These are phyloP conservation scores for Cyprichromis sp. DNA, from an alignment of 2,113 vertebrate species.

Conservation along the genomic window DNA sequence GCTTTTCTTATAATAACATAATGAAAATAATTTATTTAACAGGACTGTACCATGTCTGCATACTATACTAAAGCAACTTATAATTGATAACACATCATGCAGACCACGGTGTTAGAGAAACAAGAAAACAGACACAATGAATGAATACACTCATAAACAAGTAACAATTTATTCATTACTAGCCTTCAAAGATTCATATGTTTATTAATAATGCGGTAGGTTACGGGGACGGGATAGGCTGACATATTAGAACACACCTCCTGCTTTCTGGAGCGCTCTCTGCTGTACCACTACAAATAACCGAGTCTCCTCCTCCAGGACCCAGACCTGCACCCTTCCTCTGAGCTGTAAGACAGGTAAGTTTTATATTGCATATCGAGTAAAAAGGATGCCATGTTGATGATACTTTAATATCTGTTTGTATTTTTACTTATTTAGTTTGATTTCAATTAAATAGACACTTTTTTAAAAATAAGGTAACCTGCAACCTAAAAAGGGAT, in stretches of 20 bases:
- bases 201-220: background rate
- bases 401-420: background rate
- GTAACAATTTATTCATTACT: background rate
- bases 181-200: background rate
- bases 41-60: background rate
- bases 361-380: background rate
- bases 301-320: background rate
- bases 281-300: slow-evolving; percentile 15
- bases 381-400: background rate
- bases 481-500: background rate
- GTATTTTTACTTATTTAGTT: background rate
- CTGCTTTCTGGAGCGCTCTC: background rate
- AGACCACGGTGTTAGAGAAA: background rate
- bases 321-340: background rate
- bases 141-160: background rate
- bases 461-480: background rate
- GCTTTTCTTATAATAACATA: background rate
- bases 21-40: background rate
- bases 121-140: background rate
- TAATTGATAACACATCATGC: background rate
- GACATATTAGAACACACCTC: slow-evolving; percentile 41
- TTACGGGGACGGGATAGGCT: background rate
- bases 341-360: slow-evolving; percentile 39
- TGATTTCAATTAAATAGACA: background rate
- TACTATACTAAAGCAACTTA: background rate